Base-by-base conservation (phyloP, 2,797 vertebrate genomes). In the Capromys pilorides region DNA sequence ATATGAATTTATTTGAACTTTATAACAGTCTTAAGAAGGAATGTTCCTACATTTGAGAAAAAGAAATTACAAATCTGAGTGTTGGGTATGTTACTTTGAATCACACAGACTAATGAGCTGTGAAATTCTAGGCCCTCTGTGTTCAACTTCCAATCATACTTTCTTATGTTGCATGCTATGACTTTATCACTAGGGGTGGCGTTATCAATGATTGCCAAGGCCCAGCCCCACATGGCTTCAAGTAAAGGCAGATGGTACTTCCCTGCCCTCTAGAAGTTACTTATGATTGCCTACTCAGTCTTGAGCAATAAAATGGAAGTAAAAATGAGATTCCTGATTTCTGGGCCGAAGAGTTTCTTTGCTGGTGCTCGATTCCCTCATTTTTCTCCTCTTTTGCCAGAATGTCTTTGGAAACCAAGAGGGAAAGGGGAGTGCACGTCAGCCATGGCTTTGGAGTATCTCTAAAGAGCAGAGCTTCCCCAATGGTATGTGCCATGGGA, bases 301-400 rank as follows among this genome's bases (percentile, higher is more conserved):
- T 41, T 71, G 28, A 13, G 39, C 66, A 77, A 80, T 73, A 61
- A 73, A n/a, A 91, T 85, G 36, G 86, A 13, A 87, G 41, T 18
- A 6, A 54, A 73, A 89, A 22, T 78, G 61, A 93, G n/a, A 86
- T 28, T n/a, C 2, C 66, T 62, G 36, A 22, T 71, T 89, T 91
- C 18, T 80, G 82, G 66, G 71, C 36, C 39, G 85, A 95, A 91
- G 31, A 49, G 31, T 57, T 94, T 93, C 67, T 73, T 85, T 69
- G 16, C 6, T 26, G 31, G 13, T 59, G 26, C 39, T 86, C 79
- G 36, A 75, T 5, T 31, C 61, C 66, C 16, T 19, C 41, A 0
- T 54, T 49, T 64, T 86, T 31, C 67, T 33, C 33, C 87, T 86
- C 82, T 91, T 57, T 18, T 80, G 3, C 54, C 18, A 45, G 78